Conservation (phyloP, 2,113 vertebrate species). For the Thamnaconus septentrionalis region DNA sequence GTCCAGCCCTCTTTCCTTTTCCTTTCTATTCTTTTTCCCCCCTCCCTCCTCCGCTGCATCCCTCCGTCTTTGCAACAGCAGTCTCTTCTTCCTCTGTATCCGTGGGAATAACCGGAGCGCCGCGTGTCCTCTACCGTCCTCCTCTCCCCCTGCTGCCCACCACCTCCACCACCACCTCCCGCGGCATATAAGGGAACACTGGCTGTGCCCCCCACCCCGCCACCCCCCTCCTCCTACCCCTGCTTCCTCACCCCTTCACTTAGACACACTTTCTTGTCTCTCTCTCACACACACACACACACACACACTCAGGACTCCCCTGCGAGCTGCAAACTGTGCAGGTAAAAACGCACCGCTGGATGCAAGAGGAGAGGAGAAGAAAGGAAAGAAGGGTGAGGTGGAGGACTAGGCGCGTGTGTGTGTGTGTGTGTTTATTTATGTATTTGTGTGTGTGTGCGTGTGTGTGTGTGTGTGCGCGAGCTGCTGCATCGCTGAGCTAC, state of each 20-base stretch:
- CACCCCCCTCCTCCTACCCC: neutral
- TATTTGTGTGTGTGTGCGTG: conserved; percentile 22
- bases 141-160: neutral
- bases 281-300: conserved; percentile 59
- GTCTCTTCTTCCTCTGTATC: conserved; percentile 74
- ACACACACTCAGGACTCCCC: conserved; percentile 59
- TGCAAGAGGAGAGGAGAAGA: conserved; percentile 37
- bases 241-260: conserved; percentile 17
- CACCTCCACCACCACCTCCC: conserved; percentile 38
- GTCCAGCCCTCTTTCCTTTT: conserved; percentile 48
- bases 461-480: conserved; percentile 35
- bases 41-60: conserved; percentile 80
- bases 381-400: neutral
- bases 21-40: conserved; percentile 16
- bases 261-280: conserved; percentile 61
- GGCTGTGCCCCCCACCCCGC: conserved; percentile 12
- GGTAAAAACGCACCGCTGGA: conserved; percentile 59
- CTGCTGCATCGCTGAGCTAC: conserved; percentile 82
- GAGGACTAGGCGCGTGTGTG: conserved; percentile 13
- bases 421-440: conserved; percentile 20
- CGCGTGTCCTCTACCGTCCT: conserved; percentile 57
- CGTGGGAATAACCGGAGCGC: conserved; percentile 56
- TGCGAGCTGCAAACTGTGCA: conserved; percentile 39
- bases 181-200: conserved; percentile 48
- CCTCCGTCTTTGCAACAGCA: conserved; percentile 84